Conservation (phyloP, 2,113 vertebrate genomes). For the Cnemophilus loriae region DNA sequence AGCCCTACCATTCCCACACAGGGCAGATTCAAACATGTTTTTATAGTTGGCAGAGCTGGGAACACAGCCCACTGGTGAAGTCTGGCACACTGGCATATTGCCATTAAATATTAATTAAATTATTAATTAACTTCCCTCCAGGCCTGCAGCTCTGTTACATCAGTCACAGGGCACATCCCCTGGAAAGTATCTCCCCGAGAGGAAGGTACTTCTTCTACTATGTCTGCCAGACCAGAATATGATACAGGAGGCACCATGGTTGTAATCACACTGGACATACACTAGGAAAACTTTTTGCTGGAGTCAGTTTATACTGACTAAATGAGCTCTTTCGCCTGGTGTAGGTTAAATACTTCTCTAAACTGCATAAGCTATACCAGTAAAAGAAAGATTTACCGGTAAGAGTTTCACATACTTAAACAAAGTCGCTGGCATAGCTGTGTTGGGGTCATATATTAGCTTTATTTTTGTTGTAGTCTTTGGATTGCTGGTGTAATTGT, state of each 20-base stretch:
- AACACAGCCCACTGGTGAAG: neutral
- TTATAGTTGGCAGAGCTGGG: neutral
- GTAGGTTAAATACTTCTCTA: neutral
- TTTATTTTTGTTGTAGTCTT: neutral
- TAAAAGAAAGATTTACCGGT: neutral
- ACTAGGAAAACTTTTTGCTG: neutral
- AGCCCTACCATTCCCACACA: neutral
- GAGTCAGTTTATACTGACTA: neutral
- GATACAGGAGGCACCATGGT: too few species aligned
- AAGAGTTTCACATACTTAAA: neutral
- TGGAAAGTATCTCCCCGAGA: neutral
- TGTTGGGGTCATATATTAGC: neutral
- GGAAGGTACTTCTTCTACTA: neutral
- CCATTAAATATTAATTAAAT: neutral
- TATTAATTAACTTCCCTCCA: neutral
- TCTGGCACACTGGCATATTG: neutral
- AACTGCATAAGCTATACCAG: neutral
- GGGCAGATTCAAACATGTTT: neutral
- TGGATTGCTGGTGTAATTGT: neutral
- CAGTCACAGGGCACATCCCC: neutral
- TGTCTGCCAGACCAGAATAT: neutral
- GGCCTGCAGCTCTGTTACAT: neutral
- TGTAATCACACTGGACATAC: neutral
- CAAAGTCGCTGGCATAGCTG: neutral
- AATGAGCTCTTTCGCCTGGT: rapidly evolving